Base-by-base conservation (phyloP, 2,113 vertebrate genomes). In the Hippocampus zosterae region DNA sequence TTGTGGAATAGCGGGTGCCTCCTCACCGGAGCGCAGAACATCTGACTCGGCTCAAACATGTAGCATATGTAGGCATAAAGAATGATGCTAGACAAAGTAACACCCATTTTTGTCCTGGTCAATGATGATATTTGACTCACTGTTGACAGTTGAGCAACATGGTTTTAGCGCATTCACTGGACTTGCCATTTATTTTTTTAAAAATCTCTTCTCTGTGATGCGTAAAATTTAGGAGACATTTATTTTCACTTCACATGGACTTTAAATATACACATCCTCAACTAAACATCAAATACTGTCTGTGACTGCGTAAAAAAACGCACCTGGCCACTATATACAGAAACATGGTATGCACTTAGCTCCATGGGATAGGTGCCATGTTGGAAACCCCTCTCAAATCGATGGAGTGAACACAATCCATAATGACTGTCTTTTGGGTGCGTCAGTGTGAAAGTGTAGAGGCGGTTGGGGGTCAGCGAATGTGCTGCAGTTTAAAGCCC, bases 401-500 rank as follows among this genome's bases (percentile, higher is more conserved):
- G 33, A 37, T 37, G 33, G 2, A 37, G 33, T 37, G 33, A 37
- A 37, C 33, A 37, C 5, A 37, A 37, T 5, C 33, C 33, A 37
- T 50, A 21, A 18, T 73, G 61, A 57, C 81, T 86, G 86, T 89
- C 84, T 88, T 87, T 80, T 85, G 85, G 81, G 87, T 80, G 87
- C 81, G 33, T 40, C 78, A 88, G 81, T 80, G 77, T 86, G 33
- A 37, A 37, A 37, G 33, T 37, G 33, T 37, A 6, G 33, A 37
- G 33, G 5, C 5, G 5, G 33, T 37, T 37, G 21, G 21, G 63
- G 88, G 83, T 90, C 88, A 88, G 78, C 76, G 71, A 62, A 65
- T 73, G 74, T 88, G 75, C 84, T 87, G 87, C 89, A 87, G 84
- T 91, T 80, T 80, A 76, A 84, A 81, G 68, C 70, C 78, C 78